Evolutionary conservation across 2,113 vertebrate genomes (phyloP).

Genomic region (Pavo muticus): DNA sequence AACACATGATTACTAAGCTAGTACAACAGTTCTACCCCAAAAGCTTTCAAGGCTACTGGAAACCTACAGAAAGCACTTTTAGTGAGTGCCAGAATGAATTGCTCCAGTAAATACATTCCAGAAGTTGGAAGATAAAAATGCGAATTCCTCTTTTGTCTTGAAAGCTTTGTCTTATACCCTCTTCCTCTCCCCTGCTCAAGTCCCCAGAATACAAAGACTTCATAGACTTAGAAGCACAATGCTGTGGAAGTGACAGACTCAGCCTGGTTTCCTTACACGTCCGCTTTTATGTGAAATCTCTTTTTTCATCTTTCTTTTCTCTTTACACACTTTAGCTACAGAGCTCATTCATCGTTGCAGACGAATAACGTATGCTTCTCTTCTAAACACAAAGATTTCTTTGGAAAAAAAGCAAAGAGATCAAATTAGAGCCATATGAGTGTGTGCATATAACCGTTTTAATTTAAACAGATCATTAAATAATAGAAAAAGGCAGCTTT

Average conservation of each 20-base stretch:
- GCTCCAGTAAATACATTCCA: constrained; percentile 11
- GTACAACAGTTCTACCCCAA: neutral
- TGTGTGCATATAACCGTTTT: neutral
- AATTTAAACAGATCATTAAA: constrained; percentile 29
- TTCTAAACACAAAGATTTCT: neutral
- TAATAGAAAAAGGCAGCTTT: neutral
- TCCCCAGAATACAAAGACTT: neutral
- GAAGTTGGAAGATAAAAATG: constrained; percentile 8
- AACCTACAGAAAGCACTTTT: neutral
- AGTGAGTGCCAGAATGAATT: neutral
- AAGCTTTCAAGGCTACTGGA: neutral
- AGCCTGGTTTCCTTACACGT: neutral
- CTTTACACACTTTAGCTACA: neutral
- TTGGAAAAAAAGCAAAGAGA: neutral
- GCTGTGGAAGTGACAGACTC: neutral
- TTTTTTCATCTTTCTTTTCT: neutral
- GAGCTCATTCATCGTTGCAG: neutral
- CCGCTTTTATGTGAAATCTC: constrained; percentile 5
- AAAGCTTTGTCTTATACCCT: constrained; percentile 9
- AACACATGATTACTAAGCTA: neutral
- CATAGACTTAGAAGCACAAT: neutral
- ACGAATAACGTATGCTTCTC: neutral
- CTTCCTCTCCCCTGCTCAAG: neutral
- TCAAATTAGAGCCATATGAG: neutral
- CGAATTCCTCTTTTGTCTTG: neutral